These are phyloP conservation scores for Scaptomyza tumidula DNA, from an alignment of 2,888 invertebrate genomes.

Conservation along the genomic window DNA sequence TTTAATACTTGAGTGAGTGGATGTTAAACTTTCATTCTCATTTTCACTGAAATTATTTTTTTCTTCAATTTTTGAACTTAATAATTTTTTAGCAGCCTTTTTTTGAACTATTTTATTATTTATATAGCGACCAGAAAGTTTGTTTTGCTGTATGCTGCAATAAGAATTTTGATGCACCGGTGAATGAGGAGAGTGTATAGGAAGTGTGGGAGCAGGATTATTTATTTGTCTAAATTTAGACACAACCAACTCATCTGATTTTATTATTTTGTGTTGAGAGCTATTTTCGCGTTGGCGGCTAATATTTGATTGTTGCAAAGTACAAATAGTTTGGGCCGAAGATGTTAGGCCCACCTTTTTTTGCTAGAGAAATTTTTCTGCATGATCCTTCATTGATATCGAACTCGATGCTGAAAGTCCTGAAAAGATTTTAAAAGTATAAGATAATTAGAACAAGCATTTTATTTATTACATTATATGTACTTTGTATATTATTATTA, in stretches of 20 bases:
- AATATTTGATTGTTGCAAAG: constrained; percentile 54
- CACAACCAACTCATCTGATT: constrained; percentile 44
- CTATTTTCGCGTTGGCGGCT: constrained; percentile 39
- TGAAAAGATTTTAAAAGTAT: constrained; percentile 55
- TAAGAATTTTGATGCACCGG: constrained; percentile 62
- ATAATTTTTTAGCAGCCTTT: constrained; percentile 23
- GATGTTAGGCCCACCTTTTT: constrained; percentile 84
- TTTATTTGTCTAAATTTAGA: constrained; percentile 47
- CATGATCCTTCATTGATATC: constrained; percentile 84
- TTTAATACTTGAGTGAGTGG: constrained; percentile 25
- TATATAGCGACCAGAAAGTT: constrained; percentile 76
- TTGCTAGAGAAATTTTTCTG: constrained; percentile 84
- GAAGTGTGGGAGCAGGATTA: constrained; percentile 72
- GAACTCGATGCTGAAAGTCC: constrained; percentile 86
- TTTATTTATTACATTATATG: too few species aligned
- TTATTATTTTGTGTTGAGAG: constrained; percentile 39
- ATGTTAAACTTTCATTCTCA: constrained; percentile 20
- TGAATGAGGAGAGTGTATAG: constrained; percentile 75
- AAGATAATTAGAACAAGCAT: constrained; percentile 4
- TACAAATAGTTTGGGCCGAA: constrained; percentile 62
- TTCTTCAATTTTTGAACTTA: constrained; percentile 26
- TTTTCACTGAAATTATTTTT: constrained; percentile 16
- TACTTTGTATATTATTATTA: too few species aligned
- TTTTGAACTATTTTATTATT: constrained; percentile 59
- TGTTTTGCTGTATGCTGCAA: constrained; percentile 58